Conservation (phyloP, 2,797 vertebrate genomes). For the Falco columbarius region DNA sequence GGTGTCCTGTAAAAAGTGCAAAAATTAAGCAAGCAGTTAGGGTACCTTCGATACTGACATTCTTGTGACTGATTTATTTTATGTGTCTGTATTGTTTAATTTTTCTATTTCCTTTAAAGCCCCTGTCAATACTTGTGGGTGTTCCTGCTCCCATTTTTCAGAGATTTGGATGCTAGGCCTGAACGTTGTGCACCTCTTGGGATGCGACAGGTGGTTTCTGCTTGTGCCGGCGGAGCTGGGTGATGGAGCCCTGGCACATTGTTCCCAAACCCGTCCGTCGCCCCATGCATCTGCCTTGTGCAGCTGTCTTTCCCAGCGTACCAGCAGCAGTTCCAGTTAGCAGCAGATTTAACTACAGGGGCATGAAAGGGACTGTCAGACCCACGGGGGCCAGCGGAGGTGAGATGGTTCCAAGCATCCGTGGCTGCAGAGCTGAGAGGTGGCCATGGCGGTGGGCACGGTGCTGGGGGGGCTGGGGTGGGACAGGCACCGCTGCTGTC, state of each 20-base stretch:
- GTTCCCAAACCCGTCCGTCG: neutral
- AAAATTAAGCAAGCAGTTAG: too few relatives aligned
- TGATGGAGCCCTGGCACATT: neutral
- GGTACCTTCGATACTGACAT: neutral
- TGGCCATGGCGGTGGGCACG: neutral
- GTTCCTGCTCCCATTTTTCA: neutral
- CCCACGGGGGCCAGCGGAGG: neutral
- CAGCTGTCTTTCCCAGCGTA: neutral
- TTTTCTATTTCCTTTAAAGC: neutral
- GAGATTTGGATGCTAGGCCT: neutral
- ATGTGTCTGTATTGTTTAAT: neutral
- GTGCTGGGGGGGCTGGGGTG: neutral
- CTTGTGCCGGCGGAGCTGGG: neutral
- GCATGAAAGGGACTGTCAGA: neutral
- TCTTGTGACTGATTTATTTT: neutral
- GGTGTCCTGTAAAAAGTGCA: neutral
- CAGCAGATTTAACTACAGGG: neutral
- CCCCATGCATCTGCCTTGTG: neutral
- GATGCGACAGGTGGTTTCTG: neutral
- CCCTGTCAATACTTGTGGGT: too few relatives aligned
- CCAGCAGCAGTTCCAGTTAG: neutral
- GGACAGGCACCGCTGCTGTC: neutral
- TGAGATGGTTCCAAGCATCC: neutral
- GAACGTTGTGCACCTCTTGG: rapidly evolving
- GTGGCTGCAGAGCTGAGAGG: neutral